Base-by-base conservation (phyloP, 1,140 invertebrate genomes). In the Euura saliciscinereae region DNA sequence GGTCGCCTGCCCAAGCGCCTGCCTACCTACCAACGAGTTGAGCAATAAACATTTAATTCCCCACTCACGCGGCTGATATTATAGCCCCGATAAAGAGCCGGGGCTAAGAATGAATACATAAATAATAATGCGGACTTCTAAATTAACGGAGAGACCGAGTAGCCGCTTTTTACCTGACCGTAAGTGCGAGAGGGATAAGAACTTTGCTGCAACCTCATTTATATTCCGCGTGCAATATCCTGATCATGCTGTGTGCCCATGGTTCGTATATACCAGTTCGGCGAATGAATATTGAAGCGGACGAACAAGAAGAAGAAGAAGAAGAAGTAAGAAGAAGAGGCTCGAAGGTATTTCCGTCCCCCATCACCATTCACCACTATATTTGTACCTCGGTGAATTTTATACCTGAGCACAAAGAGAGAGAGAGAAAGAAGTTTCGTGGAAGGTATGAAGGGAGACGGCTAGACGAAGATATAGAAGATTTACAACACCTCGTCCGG, bases 401-500 rank as follows among this genome's bases (percentile, higher is more conserved):
- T 1, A 28, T 28, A 28, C 28, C 28, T 28, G 28, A 1, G 28
- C 28, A 28, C 28, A 28, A 1, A 28, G 28, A 1, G 28, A 28
- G 28, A 28, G 28, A 28, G 28, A n/a, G n/a, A n/a, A n/a, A n/a
- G n/a, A 28, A 28, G 28, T 1, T 28, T 28, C 28, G 28, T 28
- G 28, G 28, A 28, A 28, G 28, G 28, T 28, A 28, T 28, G 28
- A 28, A 28, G 28, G 28, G 28, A 28, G 28, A 28, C 28, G 28
- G 28, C 28, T 28, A 28, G 28, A 28, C 28, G 28, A 28, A 28
- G 28, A 28, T 28, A 28, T 28, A 28, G 28, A 84, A 83, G 85
- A 86, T 85, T 86, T 86, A 86, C 84, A 5, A 59, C 51, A 8
- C 51, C 51, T 8, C 3, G 28, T 28, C 28, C 28, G 28, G 28